Evolutionary conservation across 2,888 invertebrate genomes (phyloP).

Genomic region (Lepidonotus clava): DNA sequence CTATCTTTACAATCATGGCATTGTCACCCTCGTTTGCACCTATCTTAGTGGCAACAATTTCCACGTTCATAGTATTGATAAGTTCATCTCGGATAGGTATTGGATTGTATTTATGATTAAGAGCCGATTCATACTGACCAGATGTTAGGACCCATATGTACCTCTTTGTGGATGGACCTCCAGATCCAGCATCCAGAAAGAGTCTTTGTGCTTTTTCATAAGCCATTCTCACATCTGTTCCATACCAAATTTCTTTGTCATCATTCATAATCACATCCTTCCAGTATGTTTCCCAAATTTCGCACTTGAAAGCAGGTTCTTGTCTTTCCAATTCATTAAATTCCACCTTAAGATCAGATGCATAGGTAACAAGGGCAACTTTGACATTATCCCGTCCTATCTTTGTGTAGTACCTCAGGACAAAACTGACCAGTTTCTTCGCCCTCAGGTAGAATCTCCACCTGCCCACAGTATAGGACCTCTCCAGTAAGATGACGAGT

Average conservation of each 20-base stretch:
- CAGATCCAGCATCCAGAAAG: not conserved
- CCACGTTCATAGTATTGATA: not conserved
- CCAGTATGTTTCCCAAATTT: not conserved
- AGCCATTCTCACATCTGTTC: not conserved
- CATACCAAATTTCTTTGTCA: not conserved
- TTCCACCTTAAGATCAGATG: not conserved
- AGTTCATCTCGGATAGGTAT: no score
- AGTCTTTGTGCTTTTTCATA: not conserved
- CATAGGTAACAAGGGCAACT: not conserved
- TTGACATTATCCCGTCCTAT: not conserved
- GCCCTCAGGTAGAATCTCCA: not conserved
- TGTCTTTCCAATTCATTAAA: not conserved
- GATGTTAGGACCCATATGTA: conserved; percentile 14
- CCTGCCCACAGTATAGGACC: not conserved
- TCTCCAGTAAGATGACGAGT: not conserved
- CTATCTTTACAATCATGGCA: not conserved
- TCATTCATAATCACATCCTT: not conserved
- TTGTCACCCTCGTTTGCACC: not conserved
- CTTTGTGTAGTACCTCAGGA: not conserved
- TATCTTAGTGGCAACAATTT: not conserved
- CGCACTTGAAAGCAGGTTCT: not conserved
- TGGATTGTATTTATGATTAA: no score
- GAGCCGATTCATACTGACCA: not conserved
- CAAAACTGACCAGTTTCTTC: not conserved
- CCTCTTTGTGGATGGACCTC: not conserved